Conservation (phyloP, 92 coral and sea anemone species). For the Epizoanthus scotinus region DNA sequence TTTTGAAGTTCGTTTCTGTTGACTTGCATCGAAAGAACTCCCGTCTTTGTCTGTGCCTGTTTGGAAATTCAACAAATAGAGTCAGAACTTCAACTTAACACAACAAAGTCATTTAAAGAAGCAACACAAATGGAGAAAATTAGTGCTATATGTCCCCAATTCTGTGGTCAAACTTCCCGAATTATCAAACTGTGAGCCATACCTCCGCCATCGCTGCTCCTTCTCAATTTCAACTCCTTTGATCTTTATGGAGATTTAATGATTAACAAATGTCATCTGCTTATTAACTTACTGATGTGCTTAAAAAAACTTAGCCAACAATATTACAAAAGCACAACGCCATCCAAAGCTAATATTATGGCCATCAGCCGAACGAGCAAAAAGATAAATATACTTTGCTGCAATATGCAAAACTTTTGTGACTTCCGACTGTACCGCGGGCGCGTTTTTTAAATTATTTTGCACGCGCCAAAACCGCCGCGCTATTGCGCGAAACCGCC, state of each 20-base stretch:
- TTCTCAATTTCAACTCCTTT: slow-evolving; percentile 13
- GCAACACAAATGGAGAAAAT: too few species aligned
- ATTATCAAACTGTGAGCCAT: not conserved
- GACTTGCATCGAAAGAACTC: slow-evolving; percentile 90
- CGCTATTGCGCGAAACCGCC: too few species aligned
- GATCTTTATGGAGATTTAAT: slow-evolving; percentile 28
- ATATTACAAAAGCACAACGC: not conserved
- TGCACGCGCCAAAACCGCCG: not conserved
- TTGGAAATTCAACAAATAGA: not conserved
- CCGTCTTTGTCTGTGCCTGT: slow-evolving; percentile 71
- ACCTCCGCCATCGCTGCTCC: slow-evolving; percentile 43
- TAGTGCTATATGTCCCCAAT: not conserved
- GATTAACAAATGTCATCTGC: slow-evolving; percentile 26
- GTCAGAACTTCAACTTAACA: not conserved
- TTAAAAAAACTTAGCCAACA: not conserved
- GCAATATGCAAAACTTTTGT: not conserved
- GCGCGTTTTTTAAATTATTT: slow-evolving; percentile 4
- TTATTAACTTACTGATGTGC: not conserved
- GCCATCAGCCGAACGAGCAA: not conserved
- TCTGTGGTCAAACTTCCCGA: not conserved
- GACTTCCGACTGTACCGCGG: not conserved
- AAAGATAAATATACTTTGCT: not conserved
- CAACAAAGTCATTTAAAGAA: not conserved
- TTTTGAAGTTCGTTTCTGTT: slow-evolving; percentile 79
- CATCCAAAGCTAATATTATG: not conserved